Conservation (phyloP, 2,888 invertebrate species). For the Yponomeuta sedellus region DNA sequence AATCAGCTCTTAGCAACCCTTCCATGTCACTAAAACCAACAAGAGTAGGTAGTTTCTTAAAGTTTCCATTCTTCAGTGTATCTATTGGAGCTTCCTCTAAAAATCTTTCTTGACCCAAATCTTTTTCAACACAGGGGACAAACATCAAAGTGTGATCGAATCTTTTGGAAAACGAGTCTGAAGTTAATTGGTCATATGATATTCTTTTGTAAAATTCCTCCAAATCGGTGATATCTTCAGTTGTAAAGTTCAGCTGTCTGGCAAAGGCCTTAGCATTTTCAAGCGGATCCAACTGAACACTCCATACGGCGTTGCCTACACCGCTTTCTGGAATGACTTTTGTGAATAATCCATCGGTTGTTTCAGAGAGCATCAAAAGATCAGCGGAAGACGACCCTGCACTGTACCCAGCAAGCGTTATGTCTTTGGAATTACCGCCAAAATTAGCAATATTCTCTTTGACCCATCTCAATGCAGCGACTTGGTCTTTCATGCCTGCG, state of each 20-base stretch:
- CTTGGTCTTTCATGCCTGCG: conserved; percentile 21
- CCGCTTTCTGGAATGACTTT: conserved; percentile 20
- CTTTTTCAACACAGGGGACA: conserved; percentile 8
- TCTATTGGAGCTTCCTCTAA: conserved; percentile 14
- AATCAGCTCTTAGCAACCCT: conserved; percentile 14
- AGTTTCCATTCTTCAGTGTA: conserved; percentile 15
- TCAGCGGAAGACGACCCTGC: conserved; percentile 17
- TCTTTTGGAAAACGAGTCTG: neutral
- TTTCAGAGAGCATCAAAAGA: conserved; percentile 16
- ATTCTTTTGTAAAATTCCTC: conserved; percentile 8
- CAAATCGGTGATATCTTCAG: neutral
- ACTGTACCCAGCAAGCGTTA: conserved; percentile 20
- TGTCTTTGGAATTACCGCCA: conserved; percentile 19
- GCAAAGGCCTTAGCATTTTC: conserved; percentile 12
- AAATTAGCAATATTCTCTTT: conserved; percentile 19
- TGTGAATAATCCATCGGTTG: conserved; percentile 17
- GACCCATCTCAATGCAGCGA: conserved; percentile 20
- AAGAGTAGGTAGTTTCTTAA: conserved; percentile 13
- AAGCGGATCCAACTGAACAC: conserved; percentile 12
- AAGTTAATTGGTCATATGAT: neutral
- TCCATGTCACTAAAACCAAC: conserved; percentile 17
- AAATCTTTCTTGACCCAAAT: conserved; percentile 4
- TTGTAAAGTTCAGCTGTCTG: neutral
- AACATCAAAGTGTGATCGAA: neutral
- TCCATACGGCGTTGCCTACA: conserved; percentile 3